Conservation (phyloP, 2,888 invertebrate genomes). For the Drosophila mettleri region DNA sequence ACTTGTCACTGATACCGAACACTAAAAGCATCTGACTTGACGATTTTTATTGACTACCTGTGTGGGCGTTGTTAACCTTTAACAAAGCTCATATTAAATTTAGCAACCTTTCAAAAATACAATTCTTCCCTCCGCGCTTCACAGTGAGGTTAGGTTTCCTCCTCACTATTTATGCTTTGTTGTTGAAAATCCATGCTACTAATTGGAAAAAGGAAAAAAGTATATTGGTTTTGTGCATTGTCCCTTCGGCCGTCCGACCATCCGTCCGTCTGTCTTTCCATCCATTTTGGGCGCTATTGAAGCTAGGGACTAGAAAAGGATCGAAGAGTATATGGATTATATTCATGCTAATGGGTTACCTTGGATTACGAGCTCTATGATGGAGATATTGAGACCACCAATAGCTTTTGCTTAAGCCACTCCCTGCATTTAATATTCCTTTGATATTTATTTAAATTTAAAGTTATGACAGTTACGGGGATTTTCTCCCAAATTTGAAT, state of each 20-base stretch:
- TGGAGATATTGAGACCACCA: no score
- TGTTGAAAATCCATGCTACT: no score
- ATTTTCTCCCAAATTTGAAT: constrained; percentile 4
- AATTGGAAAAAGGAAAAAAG: no score
- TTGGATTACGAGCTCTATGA: background rate
- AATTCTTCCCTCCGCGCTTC: constrained; percentile 14
- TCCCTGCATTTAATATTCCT: background rate
- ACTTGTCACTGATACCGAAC: constrained; percentile 68
- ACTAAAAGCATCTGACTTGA: constrained; percentile 61
- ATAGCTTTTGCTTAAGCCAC: background rate
- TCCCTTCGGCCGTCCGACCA: no score
- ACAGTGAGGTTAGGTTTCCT: no score
- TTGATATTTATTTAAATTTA: constrained; percentile 11
- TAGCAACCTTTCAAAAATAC: background rate
- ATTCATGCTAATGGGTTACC: background rate
- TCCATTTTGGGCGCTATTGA: no score
- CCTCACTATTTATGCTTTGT: no score
- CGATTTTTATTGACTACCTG: background rate
- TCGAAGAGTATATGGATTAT: no score
- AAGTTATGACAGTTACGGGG: constrained; percentile 12
- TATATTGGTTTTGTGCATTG: no score
- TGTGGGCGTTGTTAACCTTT: constrained; percentile 19
- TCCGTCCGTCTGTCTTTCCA: no score
- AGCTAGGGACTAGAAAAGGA: no score
- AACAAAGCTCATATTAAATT: background rate